These are phyloP conservation scores for Phlogophora meticulosa DNA, from an alignment of 2,888 invertebrate species.

Conservation along the genomic window DNA sequence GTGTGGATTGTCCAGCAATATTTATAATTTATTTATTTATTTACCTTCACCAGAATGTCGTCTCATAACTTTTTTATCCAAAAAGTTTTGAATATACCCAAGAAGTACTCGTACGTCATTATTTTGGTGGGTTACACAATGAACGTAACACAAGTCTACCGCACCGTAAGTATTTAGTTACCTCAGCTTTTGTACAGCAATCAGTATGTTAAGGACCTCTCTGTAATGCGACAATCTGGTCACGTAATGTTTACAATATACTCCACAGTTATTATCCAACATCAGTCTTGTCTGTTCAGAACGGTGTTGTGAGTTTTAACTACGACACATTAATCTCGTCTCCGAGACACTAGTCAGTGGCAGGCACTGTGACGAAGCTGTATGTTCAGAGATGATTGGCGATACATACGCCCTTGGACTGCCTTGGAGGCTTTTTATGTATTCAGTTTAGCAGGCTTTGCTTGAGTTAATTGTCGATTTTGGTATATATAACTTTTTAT, in stretches of 20 bases:
- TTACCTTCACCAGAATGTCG: too few species aligned
- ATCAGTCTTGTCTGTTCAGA: neutral
- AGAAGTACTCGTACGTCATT: neutral
- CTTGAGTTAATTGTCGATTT: too few species aligned
- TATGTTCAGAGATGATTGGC: conserved; percentile 6
- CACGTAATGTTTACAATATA: conserved; percentile 3
- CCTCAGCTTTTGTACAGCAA: conserved; percentile 18
- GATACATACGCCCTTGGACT: too few species aligned
- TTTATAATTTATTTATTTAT: too few species aligned
- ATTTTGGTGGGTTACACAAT: neutral
- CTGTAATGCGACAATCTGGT: neutral
- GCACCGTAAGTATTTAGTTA: conserved; percentile 1
- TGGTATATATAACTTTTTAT: too few species aligned
- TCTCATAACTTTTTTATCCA: neutral
- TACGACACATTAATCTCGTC: conserved; percentile 10
- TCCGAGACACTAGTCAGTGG: conserved; percentile 4
- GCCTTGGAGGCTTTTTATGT: too few species aligned
- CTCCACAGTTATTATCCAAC: conserved; percentile 5
- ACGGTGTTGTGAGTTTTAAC: neutral
- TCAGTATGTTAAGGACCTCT: neutral
- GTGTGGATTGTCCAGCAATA: too few species aligned
- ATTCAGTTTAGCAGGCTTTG: too few species aligned
- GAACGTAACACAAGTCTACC: conserved; percentile 10
- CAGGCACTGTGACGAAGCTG: conserved; percentile 13
- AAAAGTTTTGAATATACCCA: neutral